These are phyloP conservation scores for Drosophila tripunctata DNA, from an alignment of 2,888 invertebrate genomes.

Conservation along the genomic window DNA sequence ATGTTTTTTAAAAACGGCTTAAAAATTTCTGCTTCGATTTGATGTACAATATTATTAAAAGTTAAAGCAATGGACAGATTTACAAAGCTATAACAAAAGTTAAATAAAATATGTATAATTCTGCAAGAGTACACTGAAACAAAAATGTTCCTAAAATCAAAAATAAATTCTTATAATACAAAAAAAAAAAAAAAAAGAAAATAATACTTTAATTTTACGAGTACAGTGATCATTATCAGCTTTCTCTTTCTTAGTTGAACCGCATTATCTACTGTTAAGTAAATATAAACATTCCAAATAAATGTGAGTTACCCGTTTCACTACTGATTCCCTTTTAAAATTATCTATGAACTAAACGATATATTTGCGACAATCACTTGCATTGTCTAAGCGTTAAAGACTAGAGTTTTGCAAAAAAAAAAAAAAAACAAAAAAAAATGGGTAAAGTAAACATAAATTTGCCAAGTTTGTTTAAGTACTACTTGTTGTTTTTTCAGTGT, in stretches of 20 bases:
- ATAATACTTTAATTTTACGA: too few relatives aligned
- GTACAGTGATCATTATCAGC: too few relatives aligned
- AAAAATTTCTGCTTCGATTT: too few relatives aligned
- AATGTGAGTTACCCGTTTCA: neutral
- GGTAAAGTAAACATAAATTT: slow-evolving; percentile 10
- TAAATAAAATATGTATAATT: too few relatives aligned
- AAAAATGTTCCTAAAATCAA: too few relatives aligned
- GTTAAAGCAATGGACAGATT: too few relatives aligned
- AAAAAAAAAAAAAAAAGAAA: too few relatives aligned
- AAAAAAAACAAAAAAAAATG: slow-evolving; percentile 10
- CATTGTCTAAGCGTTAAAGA: slow-evolving; percentile 31
- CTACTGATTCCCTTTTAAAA: neutral
- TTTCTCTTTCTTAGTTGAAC: neutral
- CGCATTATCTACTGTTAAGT: neutral
- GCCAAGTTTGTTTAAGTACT: neutral
- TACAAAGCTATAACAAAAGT: too few relatives aligned
- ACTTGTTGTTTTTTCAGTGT: neutral
- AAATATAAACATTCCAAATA: neutral
- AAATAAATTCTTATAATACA: too few relatives aligned
- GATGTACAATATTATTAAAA: too few relatives aligned
- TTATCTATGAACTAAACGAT: neutral
- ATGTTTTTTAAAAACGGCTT: too few relatives aligned
- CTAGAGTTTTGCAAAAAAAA: slow-evolving; percentile 1
- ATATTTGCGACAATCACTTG: slow-evolving; percentile 17
- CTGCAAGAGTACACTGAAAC: too few relatives aligned